Evolutionary conservation across 2,113 vertebrate genomes (phyloP), one percentile per base, ranked within the genome.

Genomic region (Zosterops japonicus): DNA sequence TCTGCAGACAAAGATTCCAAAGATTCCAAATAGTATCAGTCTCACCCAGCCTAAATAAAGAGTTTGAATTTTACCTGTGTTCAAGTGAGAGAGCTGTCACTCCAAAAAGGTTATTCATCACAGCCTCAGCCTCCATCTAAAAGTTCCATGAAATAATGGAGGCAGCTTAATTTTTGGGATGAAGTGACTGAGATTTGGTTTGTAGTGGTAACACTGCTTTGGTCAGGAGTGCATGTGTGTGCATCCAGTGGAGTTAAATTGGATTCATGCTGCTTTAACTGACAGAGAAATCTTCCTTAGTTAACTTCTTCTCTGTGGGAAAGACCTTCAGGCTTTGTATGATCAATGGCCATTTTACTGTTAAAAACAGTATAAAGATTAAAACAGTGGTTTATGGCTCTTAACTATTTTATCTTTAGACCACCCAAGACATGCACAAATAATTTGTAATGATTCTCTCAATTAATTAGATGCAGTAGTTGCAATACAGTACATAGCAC

Each of bases 221-320:
- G 8, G 25, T 78, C 39, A 87, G 61, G 56, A 83, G 56, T 78
- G 31, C 41, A 82, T 91, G 65, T 47, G 14, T 81, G 56, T 63
- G 56, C 91, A 84, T 78, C 83, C 65, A 84, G 69, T 75, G 72
- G 65, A 94, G 35, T 78, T 94, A 92, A 89, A 89, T 78, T 78
- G 81, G 81, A 82, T 87, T 94, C 95, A 72, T 91, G 77, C 87
- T 93, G 89, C n/a, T 96, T 89, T 91, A 89, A 70, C 78, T 85
- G 83, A 83, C 90, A 91, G 65, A 91, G 65, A 90, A 91, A 90
- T 93, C 90, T 90, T 87, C 78, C 49, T 94, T 71, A 72, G 60
- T 91, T 87, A 87, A 91, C 90, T 89, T 77, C 59, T 75, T 83
- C 88, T 89, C 93, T 56, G 83, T 82, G 65, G 81, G 93, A 83